These are phyloP conservation scores for Vicugna pacos DNA, from an alignment of 2,113 vertebrate genomes.

Conservation along the genomic window DNA sequence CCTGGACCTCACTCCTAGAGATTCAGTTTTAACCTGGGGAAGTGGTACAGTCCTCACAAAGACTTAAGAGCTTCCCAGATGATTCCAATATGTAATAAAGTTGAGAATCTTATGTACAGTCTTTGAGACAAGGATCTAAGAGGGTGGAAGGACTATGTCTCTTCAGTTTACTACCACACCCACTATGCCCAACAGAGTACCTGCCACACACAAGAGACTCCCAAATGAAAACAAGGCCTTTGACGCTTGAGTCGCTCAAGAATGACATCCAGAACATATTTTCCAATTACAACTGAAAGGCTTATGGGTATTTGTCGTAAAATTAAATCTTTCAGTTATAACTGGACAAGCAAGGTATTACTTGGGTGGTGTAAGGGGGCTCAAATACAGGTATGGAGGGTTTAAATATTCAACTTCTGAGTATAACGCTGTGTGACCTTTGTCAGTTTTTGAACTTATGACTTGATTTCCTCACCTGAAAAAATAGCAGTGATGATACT, in stretches of 20 bases:
- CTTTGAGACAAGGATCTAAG: not conserved
- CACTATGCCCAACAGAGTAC: not conserved
- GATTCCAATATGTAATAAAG: not conserved
- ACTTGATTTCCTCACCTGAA: not conserved
- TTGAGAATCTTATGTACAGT: not conserved
- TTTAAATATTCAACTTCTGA: not conserved
- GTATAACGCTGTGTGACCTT: not conserved
- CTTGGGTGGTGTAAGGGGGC: accelerated
- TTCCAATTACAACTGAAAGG: not conserved
- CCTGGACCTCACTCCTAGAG: not conserved
- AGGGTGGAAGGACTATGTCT: not conserved
- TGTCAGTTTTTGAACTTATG: not conserved
- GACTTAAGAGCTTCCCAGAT: not conserved
- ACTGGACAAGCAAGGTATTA: not conserved
- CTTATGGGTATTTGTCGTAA: not conserved
- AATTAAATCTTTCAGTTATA: not conserved
- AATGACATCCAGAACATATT: not conserved
- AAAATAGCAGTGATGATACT: not conserved
- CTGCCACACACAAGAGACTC: not conserved
- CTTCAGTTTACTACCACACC: not conserved
- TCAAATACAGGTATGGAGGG: not conserved
- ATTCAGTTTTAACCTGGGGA: not conserved
- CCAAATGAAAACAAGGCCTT: not conserved
- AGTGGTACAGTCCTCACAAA: not conserved
- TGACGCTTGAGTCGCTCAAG: not conserved